phyloP scores from a whole-genome alignment of 2,113 vertebrate species.

The Oncorhynchus keta region DNA sequence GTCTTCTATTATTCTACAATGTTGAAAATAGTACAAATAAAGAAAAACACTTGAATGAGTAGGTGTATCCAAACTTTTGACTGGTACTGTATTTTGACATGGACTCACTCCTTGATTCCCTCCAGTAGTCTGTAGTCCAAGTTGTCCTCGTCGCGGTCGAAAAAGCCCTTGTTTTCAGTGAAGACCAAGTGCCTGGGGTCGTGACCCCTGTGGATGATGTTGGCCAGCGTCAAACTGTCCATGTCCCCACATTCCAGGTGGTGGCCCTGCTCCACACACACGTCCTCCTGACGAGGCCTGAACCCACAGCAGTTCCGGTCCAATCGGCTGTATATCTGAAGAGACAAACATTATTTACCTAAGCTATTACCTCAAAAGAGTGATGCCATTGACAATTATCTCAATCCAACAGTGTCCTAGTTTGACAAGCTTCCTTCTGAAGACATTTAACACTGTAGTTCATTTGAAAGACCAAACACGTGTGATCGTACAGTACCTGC shows the following conservation, averaged over 20 bases:
- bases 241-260: slow-evolving; percentile 73
- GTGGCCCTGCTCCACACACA: slow-evolving; percentile 74
- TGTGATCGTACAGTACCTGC: slow-evolving; percentile 76
- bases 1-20: no score
- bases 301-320: slow-evolving; percentile 96
- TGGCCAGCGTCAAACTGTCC: slow-evolving; percentile 73
- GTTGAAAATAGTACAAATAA: no score
- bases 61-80: neutral
- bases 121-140: slow-evolving; percentile 89
- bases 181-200: slow-evolving; percentile 85
- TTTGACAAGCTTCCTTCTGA: no score
- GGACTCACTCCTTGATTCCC: slow-evolving; percentile 93
- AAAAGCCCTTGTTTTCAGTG: slow-evolving; percentile 88
- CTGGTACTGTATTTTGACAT: neutral
- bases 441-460: no score
- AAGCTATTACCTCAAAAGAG: neutral
- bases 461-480: no score
- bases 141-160: slow-evolving; percentile 93
- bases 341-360: neutral
- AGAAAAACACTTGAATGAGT: no score
- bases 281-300: slow-evolving; percentile 84
- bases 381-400: no score
- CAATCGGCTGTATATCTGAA: slow-evolving; percentile 88
- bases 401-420: no score
- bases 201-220: slow-evolving; percentile 79